phyloP scores from a whole-genome alignment of 1,140 invertebrate genomes.

The Sycophila sp. region DNA sequence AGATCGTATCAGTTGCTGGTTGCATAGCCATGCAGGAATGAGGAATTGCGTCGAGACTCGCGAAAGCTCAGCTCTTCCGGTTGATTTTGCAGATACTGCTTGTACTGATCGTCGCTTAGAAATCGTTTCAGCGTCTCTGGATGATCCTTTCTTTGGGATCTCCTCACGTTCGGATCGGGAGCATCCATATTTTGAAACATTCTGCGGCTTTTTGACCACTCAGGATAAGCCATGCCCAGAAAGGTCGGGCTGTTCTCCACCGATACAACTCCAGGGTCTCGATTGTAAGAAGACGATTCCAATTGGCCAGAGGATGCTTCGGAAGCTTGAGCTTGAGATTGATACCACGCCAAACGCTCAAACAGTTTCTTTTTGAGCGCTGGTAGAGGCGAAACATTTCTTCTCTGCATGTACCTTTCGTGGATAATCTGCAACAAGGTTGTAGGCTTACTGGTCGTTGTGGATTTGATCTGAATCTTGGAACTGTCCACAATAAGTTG shows the following conservation, averaged over 20 bases:
- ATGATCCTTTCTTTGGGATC: background rate
- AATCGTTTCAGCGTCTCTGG: background rate
- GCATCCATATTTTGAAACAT: background rate
- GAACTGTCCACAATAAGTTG: background rate
- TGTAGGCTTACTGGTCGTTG: too few species aligned
- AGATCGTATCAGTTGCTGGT: slow-evolving; percentile 14
- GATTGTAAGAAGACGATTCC: too few species aligned
- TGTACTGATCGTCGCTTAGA: background rate
- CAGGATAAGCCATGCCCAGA: background rate
- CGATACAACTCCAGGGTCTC: too few species aligned
- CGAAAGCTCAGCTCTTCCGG: background rate
- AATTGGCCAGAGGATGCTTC: background rate
- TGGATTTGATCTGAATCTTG: too few species aligned
- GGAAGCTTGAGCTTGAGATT: too few species aligned
- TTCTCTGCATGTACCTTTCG: slow-evolving; percentile 43
- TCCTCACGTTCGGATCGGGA: background rate
- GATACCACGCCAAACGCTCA: background rate
- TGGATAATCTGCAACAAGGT: background rate
- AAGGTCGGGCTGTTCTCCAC: background rate
- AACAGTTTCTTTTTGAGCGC: background rate
- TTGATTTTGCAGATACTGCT: background rate
- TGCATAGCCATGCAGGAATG: slow-evolving; percentile 48
- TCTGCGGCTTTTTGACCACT: background rate
- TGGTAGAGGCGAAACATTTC: slow-evolving; percentile 40
- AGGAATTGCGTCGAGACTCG: slow-evolving; percentile 16